These are phyloP conservation scores for Decapterus maruadsi DNA, from an alignment of 2,797 vertebrate genomes.

Conservation along the genomic window DNA sequence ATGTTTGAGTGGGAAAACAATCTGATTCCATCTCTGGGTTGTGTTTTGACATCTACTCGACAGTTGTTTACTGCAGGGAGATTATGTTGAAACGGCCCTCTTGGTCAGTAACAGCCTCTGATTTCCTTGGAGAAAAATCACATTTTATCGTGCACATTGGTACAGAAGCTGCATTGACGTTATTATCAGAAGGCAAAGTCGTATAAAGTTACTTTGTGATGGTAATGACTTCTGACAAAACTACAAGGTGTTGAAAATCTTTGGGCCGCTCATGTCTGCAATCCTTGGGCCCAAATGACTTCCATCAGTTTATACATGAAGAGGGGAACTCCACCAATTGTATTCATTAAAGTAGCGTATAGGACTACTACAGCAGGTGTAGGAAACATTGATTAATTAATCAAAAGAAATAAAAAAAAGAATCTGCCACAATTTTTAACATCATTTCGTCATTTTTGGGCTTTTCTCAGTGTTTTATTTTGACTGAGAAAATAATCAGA, in stretches of 20 bases:
- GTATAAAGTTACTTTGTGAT: background rate
- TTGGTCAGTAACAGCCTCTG: constrained; percentile 6
- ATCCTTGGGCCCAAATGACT: background rate
- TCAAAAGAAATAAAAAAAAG: too few species aligned
- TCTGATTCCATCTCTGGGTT: constrained; percentile 56
- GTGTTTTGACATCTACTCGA: constrained; percentile 68
- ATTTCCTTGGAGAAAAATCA: background rate
- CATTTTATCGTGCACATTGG: background rate
- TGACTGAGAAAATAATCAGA: background rate
- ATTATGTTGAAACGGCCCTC: constrained; percentile 33
- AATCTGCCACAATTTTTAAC: too few species aligned
- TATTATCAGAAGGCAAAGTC: constrained; percentile 16
- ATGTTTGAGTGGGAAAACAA: constrained; percentile 77
- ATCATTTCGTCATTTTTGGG: background rate
- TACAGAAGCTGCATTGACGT: background rate
- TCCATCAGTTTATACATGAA: background rate
- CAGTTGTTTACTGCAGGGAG: constrained; percentile 69
- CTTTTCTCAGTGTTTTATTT: background rate
- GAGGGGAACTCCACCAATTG: too few species aligned
- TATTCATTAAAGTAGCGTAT: too few species aligned
- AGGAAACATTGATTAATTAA: too few species aligned
- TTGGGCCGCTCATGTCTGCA: background rate
- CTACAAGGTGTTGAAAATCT: background rate
- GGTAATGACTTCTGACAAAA: background rate
- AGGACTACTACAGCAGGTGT: too few species aligned